Evolutionary conservation across 1,140 invertebrate species (phyloP).

Genomic region (Micrasema longulum): DNA sequence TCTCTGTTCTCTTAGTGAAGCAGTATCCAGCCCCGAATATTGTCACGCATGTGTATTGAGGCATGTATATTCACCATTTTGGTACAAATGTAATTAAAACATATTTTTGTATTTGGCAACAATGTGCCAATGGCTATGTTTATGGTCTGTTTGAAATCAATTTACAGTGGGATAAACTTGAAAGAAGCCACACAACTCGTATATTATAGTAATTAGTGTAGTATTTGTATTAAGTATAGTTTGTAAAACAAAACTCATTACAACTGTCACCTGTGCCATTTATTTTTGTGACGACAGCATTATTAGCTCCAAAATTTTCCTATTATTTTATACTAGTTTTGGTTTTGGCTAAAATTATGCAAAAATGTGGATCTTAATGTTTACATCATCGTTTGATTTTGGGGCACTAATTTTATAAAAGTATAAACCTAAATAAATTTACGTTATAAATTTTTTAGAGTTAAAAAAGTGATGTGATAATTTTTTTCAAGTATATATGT

Average conservation of each 20-base stretch:
- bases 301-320: neutral
- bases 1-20: no score
- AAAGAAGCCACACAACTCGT: slow-evolving; percentile 53
- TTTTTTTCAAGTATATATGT: neutral
- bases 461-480: slow-evolving; percentile 26
- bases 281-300: neutral
- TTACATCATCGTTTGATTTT: no score
- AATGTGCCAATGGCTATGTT: neutral
- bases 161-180: slow-evolving; percentile 55
- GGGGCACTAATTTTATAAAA: no score
- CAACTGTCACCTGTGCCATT: slow-evolving; percentile 3
- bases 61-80: slow-evolving; percentile 42
- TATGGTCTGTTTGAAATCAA: slow-evolving; percentile 51
- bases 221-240: slow-evolving; percentile 37
- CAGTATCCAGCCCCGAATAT: no score
- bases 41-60: no score
- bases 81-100: slow-evolving; percentile 51
- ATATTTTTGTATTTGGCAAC: slow-evolving; percentile 50
- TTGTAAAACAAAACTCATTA: slow-evolving; percentile 18
- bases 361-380: no score
- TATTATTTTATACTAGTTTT: slow-evolving; percentile 20
- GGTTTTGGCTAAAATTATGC: no score
- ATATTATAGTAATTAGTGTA: slow-evolving; percentile 47
- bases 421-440: no score
- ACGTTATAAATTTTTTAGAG: neutral